phyloP scores from a whole-genome alignment of 2,888 invertebrate genomes.

The Eristalis tenax region DNA sequence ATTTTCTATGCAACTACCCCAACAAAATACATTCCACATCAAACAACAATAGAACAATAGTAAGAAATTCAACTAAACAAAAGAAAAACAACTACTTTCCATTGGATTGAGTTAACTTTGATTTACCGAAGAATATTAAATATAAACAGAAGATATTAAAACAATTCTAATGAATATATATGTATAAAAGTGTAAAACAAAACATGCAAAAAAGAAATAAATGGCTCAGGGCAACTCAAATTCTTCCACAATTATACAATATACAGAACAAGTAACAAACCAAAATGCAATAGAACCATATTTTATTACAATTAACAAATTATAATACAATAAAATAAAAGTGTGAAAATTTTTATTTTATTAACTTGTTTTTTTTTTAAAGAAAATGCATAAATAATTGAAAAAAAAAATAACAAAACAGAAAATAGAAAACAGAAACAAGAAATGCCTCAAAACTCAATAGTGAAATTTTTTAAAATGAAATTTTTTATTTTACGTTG shows the following conservation, averaged over 20 bases:
- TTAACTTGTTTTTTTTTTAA: conserved; percentile 6
- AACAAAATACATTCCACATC: conserved; percentile 30
- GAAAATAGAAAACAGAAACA: conserved; percentile 44
- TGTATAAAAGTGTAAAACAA: conserved; percentile 39
- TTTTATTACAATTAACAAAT: conserved; percentile 67
- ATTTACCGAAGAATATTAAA: conserved; percentile 57
- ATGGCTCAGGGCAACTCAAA: conserved; percentile 82
- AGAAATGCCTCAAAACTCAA: conserved; percentile 71
- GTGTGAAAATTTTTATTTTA: conserved; percentile 52
- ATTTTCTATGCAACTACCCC: conserved; percentile 15
- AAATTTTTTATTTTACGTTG: conserved; percentile 56
- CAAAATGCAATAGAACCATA: conserved; percentile 72
- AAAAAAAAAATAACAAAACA: conserved; percentile 30
- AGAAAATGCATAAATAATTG: conserved; percentile 32
- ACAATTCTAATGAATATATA: background rate
- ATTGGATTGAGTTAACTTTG: conserved; percentile 64
- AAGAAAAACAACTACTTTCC: conserved; percentile 29
- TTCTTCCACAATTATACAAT: conserved; percentile 79
- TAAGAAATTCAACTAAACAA: conserved; percentile 17
- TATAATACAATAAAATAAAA: conserved; percentile 51
- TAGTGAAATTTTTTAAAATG: conserved; percentile 68
- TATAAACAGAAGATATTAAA: conserved; percentile 21
- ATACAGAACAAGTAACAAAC: conserved; percentile 72
- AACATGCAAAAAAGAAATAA: conserved; percentile 73
- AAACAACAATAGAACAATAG: conserved; percentile 60